phyloP scores from a whole-genome alignment of 2,888 invertebrate genomes.

The Bombylius major region DNA sequence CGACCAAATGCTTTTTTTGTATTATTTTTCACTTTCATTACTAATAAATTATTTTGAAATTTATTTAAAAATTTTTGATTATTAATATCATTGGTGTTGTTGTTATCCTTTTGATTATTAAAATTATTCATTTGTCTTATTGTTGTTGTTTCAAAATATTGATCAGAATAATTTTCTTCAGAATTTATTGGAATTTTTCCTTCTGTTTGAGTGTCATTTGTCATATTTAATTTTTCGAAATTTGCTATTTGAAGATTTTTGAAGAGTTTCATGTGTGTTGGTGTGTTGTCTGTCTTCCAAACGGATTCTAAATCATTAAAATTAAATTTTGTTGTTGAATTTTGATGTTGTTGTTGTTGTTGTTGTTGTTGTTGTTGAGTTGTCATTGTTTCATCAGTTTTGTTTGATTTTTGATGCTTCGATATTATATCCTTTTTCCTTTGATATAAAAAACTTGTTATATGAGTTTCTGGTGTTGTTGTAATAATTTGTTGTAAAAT shows the following conservation, averaged over 20 bases:
- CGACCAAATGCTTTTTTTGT: background rate
- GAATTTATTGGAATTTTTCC: too few relatives aligned
- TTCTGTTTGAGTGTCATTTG: too few relatives aligned
- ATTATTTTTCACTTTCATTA: background rate
- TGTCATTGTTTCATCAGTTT: too few relatives aligned
- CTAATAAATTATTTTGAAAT: background rate
- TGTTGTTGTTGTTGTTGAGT: background rate
- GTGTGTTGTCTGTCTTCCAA: background rate
- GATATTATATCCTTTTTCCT: background rate
- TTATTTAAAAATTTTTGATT: background rate
- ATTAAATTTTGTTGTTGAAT: constrained; percentile 2
- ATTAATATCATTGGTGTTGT: background rate
- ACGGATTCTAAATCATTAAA: background rate
- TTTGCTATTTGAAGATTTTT: too few relatives aligned
- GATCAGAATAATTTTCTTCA: too few relatives aligned
- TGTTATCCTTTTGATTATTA: background rate
- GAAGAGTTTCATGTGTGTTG: too few relatives aligned
- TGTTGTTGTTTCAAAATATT: too few relatives aligned
- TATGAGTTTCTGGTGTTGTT: constrained; percentile 13
- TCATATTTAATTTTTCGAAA: too few relatives aligned
- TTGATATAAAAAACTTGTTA: constrained; percentile 14
- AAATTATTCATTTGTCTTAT: too few relatives aligned
- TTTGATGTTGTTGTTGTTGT: background rate
- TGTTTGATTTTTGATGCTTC: background rate
- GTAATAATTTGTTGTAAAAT: background rate